Evolutionary conservation across 2,113 vertebrate genomes (phyloP).

Genomic region (Pachypanchax playfairii): DNA sequence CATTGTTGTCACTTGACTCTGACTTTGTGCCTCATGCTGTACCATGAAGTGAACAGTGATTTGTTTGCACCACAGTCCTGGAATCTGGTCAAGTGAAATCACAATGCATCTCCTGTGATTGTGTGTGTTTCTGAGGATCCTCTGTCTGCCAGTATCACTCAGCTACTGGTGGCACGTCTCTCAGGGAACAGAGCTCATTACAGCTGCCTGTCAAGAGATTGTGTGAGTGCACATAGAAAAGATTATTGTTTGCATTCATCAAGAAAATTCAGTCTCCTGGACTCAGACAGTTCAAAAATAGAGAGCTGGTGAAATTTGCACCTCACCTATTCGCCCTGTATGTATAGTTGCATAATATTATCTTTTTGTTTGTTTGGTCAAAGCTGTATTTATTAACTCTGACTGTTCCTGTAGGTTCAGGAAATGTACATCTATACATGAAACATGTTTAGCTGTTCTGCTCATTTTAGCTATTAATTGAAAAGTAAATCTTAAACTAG

Average conservation of each 20-base stretch:
- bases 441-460: no score
- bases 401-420: no score
- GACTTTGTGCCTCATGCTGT: slow-evolving; percentile 8
- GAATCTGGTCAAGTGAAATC: slow-evolving; percentile 54
- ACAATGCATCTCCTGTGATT: slow-evolving; percentile 66
- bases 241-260: slow-evolving; percentile 22
- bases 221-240: slow-evolving; percentile 19
- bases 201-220: slow-evolving; percentile 59
- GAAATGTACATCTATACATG: no score
- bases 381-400: no score
- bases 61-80: slow-evolving; percentile 57
- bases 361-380: no score
- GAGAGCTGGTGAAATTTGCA: background rate
- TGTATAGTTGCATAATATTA: no score
- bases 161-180: slow-evolving; percentile 70
- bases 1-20: slow-evolving; percentile 24
- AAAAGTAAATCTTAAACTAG: no score
- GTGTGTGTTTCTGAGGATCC: slow-evolving; percentile 53
- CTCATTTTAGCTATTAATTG: no score
- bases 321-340: background rate
- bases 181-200: slow-evolving; percentile 49
- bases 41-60: slow-evolving; percentile 58
- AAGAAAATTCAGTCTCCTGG: slow-evolving; percentile 5
- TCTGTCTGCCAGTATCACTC: slow-evolving; percentile 74
- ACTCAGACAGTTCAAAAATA: slow-evolving; percentile 10